phyloP scores from a whole-genome alignment of 1,140 invertebrate genomes.

The Bacillus rossius region DNA sequence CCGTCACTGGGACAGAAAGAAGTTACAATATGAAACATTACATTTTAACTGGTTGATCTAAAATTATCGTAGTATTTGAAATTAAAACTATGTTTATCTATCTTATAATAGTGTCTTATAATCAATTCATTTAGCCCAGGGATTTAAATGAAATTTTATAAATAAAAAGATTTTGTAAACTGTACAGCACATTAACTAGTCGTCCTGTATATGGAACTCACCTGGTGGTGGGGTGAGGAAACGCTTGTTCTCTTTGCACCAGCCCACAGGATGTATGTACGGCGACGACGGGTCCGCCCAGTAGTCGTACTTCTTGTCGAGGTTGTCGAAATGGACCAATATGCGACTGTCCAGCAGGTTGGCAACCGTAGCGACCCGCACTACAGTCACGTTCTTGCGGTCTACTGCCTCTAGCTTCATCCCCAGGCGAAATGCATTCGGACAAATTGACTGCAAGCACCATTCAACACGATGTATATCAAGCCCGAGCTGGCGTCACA shows the following conservation, averaged over 20 bases:
- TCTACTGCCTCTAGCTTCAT: constrained; percentile 96
- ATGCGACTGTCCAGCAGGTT: constrained; percentile 81
- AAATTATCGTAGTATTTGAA: too few relatives aligned
- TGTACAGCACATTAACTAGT: too few relatives aligned
- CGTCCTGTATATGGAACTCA: constrained; percentile 42
- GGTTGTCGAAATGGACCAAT: constrained; percentile 92
- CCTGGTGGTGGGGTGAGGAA: constrained; percentile 82
- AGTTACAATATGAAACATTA: too few relatives aligned
- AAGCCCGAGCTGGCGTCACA: too few relatives aligned
- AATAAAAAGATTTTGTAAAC: neutral
- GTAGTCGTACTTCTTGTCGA: constrained; percentile 91
- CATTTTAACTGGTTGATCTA: too few relatives aligned
- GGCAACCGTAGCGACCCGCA: constrained; percentile 85
- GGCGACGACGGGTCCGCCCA: constrained; percentile 87
- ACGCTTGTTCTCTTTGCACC: constrained; percentile 78
- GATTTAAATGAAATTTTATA: too few relatives aligned
- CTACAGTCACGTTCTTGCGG: constrained; percentile 74
- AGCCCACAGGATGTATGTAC: constrained; percentile 90
- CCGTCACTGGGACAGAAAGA: too few relatives aligned
- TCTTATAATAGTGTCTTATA: too few relatives aligned
- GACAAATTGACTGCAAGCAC: constrained; percentile 54
- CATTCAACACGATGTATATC: too few relatives aligned
- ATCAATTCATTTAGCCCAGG: too few relatives aligned
- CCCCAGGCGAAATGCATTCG: constrained; percentile 73
- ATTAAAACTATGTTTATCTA: too few relatives aligned